Evolutionary conservation across 2,113 vertebrate species (phyloP).

Genomic region (Geothlypis trichas): DNA sequence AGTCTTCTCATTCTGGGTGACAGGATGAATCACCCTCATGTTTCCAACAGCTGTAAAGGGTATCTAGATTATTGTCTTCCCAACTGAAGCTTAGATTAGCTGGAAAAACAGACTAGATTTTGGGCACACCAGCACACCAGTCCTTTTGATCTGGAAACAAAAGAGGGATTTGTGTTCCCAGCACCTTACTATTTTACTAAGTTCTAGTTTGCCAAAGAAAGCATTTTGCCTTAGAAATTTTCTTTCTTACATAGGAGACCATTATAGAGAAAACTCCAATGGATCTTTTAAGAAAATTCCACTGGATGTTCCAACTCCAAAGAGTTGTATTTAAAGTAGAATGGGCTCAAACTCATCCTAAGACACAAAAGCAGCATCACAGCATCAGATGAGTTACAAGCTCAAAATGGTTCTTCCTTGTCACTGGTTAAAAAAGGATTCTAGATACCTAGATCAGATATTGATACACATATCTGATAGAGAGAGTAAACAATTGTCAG

Average conservation of each 20-base stretch:
- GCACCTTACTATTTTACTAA: not conserved
- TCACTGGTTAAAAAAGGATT: not conserved
- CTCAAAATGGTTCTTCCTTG: not conserved
- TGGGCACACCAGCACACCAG: not conserved
- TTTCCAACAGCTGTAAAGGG: not conserved
- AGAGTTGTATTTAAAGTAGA: not conserved
- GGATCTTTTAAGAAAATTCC: not conserved
- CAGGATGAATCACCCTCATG: not conserved
- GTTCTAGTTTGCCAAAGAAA: not conserved
- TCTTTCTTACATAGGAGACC: not conserved
- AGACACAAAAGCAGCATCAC: not conserved
- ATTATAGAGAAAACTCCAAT: not conserved
- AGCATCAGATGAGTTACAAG: not conserved
- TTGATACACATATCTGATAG: not conserved
- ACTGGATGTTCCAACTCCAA: not conserved
- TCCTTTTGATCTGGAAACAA: not conserved
- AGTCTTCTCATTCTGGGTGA: not conserved
- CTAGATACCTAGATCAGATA: not conserved
- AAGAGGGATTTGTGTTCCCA: not conserved
- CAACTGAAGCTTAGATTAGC: not conserved
- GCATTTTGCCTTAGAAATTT: not conserved
- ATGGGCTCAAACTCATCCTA: not conserved
- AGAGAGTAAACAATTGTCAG: not conserved
- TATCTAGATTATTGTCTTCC: not conserved
- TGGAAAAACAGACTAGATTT: slow-evolving; percentile 7